Conservation (phyloP, 2,113 vertebrate genomes). For the Eubucco bourcierii region DNA sequence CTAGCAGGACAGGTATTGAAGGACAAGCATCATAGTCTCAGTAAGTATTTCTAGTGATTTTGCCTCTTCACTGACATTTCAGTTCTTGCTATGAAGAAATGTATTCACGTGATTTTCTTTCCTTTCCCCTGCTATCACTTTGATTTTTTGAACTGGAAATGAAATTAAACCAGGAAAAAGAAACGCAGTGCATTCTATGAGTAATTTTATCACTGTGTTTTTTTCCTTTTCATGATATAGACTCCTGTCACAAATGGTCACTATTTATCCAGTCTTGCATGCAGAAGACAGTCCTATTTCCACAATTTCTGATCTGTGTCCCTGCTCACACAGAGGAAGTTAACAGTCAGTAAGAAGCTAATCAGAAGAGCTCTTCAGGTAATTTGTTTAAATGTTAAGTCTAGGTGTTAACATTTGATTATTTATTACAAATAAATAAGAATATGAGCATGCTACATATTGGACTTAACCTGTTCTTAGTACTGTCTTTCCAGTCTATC, state of each 20-base stretch:
- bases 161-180: background rate
- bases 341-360: background rate
- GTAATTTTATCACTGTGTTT: background rate
- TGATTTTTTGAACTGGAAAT: background rate
- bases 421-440: slow-evolving; percentile 10
- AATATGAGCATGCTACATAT: background rate
- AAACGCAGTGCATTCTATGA: background rate
- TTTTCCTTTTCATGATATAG: background rate
- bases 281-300: background rate
- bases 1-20: background rate
- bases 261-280: accelerated
- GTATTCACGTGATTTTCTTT: background rate
- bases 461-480: background rate
- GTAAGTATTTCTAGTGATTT: background rate
- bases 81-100: background rate
- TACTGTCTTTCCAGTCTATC: slow-evolving; percentile 13
- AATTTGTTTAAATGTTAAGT: background rate
- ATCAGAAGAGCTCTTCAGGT: background rate
- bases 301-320: background rate
- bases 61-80: background rate
- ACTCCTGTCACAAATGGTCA: background rate
- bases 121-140: background rate
- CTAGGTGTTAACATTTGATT: background rate
- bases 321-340: background rate
- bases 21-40: background rate